Evolutionary conservation across 2,888 invertebrate species (phyloP).

Genomic region (Epirrhoe tristata): DNA sequence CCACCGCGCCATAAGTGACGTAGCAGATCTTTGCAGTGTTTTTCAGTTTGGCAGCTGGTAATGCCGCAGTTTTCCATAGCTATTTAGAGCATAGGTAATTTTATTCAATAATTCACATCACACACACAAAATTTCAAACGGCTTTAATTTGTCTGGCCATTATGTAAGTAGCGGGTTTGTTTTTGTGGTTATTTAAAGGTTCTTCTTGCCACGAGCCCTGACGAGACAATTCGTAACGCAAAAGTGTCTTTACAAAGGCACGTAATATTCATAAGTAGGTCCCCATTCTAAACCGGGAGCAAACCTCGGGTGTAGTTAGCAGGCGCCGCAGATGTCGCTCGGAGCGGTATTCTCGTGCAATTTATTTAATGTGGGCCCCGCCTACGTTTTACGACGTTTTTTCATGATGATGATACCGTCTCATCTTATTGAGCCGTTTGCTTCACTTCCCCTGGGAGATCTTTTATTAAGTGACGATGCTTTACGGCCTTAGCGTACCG

Average conservation of each 20-base stretch:
- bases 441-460: slow-evolving; percentile 70
- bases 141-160: neutral
- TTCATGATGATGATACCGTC: slow-evolving; percentile 73
- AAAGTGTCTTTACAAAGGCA: slow-evolving; percentile 32
- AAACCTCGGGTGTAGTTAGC: slow-evolving; percentile 51
- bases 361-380: slow-evolving; percentile 77
- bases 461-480: slow-evolving; percentile 78
- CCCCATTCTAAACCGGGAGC: slow-evolving; percentile 38
- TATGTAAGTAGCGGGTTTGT: neutral
- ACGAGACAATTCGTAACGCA: slow-evolving; percentile 27
- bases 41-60: no score
- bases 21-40: no score
- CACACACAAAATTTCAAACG: no score
- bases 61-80: no score
- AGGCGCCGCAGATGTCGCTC: slow-evolving; percentile 67
- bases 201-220: slow-evolving; percentile 1
- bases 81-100: no score
- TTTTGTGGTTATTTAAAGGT: slow-evolving; percentile 6
- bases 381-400: slow-evolving; percentile 77
- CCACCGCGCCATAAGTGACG: no score
- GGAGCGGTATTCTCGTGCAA: slow-evolving; percentile 71
- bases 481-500: slow-evolving; percentile 61
- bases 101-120: no score
- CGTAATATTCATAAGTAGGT: slow-evolving; percentile 38
- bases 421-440: slow-evolving; percentile 80